Conservation (phyloP, 2,797 vertebrate species). For the Crenuchus spilurus region DNA sequence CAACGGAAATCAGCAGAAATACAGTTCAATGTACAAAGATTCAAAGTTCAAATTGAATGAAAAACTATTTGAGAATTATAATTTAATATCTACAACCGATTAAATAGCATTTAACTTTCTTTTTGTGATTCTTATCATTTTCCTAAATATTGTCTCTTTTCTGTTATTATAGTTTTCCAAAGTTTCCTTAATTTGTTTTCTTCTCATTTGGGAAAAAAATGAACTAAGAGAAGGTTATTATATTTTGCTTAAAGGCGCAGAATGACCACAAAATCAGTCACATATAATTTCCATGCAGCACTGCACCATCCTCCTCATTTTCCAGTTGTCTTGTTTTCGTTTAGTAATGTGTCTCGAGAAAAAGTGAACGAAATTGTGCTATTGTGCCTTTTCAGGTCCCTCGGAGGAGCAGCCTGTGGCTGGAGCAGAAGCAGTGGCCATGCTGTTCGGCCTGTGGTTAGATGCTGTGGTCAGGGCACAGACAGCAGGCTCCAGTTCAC, state of each 20-base stretch:
- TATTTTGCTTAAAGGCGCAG: background rate
- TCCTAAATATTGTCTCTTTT: too few species aligned
- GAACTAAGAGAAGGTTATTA: too few species aligned
- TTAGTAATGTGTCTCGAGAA: constrained; percentile 45
- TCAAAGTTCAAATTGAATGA: too few species aligned
- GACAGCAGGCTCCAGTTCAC: constrained; percentile 53
- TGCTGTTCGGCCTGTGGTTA: constrained; percentile 49
- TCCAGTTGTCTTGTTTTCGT: constrained; percentile 26
- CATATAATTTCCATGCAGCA: background rate
- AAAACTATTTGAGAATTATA: too few species aligned
- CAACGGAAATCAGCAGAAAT: too few species aligned
- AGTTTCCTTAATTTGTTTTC: too few species aligned
- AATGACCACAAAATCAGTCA: background rate
- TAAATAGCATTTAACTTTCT: too few species aligned
- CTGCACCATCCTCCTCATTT: background rate
- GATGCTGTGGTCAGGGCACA: constrained; percentile 52
- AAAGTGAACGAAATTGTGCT: constrained; percentile 9
- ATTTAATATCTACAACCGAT: too few species aligned
- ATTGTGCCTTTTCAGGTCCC: constrained; percentile 41
- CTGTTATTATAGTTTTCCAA: too few species aligned
- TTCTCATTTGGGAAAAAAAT: too few species aligned
- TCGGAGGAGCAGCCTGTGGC: constrained; percentile 39
- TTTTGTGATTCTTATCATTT: too few species aligned
- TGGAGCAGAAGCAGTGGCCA: constrained; percentile 33
- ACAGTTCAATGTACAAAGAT: too few species aligned